phyloP scores from a whole-genome alignment of 2,888 invertebrate species.

The Epinotia demarniana region DNA sequence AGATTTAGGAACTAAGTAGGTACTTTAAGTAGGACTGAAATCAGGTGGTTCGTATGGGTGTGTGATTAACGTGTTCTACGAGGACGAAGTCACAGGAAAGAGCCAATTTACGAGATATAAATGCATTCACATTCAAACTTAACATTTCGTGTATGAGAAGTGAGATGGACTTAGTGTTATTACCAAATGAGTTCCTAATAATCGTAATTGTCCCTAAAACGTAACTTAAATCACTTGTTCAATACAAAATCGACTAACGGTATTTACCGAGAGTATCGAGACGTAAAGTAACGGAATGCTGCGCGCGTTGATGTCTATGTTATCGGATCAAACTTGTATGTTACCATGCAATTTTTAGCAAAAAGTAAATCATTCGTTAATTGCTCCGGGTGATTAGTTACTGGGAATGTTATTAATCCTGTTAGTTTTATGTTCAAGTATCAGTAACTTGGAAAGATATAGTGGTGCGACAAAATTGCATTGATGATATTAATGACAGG shows the following conservation, averaged over 20 bases:
- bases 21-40: no score
- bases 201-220: no score
- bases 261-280: background rate
- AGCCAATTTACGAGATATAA: no score
- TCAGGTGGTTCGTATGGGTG: no score
- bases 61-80: no score
- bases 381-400: background rate
- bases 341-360: background rate
- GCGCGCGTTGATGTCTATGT: constrained; percentile 37
- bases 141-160: background rate
- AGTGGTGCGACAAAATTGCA: background rate
- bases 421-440: background rate
- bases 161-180: background rate
- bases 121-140: background rate
- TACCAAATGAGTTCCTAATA: background rate
- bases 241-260: constrained; percentile 8
- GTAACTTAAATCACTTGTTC: background rate
- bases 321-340: background rate
- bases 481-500: background rate
- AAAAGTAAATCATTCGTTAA: constrained; percentile 5
- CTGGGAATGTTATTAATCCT: background rate
- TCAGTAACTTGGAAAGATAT: background rate
- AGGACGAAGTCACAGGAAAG: no score
- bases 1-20: no score
- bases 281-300: constrained; percentile 1